A percentile compares a stretch with the other conserved stretches of the same genome.
These are phyloP conservation scores for Psix sp. DNA, from an alignment of 1,140 invertebrate species.

Conservation along the genomic window DNA sequence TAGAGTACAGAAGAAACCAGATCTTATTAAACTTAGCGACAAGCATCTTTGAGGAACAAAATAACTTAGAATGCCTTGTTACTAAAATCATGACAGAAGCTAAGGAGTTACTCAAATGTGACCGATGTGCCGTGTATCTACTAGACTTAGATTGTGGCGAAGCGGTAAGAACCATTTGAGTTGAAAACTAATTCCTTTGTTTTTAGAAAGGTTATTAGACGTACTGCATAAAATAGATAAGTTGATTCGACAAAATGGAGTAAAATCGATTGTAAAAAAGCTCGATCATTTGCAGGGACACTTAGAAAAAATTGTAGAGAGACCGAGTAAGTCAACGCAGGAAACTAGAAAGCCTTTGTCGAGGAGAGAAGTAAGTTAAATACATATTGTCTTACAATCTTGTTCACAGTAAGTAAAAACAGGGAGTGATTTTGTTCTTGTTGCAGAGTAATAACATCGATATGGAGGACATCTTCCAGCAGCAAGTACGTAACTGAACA, in stretches of 20 bases:
- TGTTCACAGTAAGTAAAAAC: too few species aligned
- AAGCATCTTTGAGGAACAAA: slow-evolving; percentile 81
- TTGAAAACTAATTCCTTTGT: too few species aligned
- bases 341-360: slow-evolving; percentile 81
- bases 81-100: slow-evolving; percentile 98
- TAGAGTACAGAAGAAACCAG: slow-evolving; percentile 96
- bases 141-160: slow-evolving; percentile 90
- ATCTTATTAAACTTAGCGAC: slow-evolving; percentile 74
- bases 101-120: slow-evolving; percentile 93
- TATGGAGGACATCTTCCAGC: slow-evolving; percentile 82
- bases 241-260: too few species aligned
- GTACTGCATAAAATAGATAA: too few species aligned
- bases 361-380: slow-evolving; percentile 79
- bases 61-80: slow-evolving; percentile 93
- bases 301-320: slow-evolving; percentile 88
- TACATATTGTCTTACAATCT: neutral
- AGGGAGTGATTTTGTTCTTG: slow-evolving; percentile 47
- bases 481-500: slow-evolving; percentile 77
- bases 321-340: slow-evolving; percentile 80
- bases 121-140: slow-evolving; percentile 93
- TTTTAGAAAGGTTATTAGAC: too few species aligned
- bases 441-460: slow-evolving; percentile 83
- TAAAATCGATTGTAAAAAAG: too few species aligned
- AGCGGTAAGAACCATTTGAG: slow-evolving; percentile 81
- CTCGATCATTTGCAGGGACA: slow-evolving; percentile 81